Conservation (phyloP, 2,888 invertebrate genomes). For the Euzetes globulus region DNA sequence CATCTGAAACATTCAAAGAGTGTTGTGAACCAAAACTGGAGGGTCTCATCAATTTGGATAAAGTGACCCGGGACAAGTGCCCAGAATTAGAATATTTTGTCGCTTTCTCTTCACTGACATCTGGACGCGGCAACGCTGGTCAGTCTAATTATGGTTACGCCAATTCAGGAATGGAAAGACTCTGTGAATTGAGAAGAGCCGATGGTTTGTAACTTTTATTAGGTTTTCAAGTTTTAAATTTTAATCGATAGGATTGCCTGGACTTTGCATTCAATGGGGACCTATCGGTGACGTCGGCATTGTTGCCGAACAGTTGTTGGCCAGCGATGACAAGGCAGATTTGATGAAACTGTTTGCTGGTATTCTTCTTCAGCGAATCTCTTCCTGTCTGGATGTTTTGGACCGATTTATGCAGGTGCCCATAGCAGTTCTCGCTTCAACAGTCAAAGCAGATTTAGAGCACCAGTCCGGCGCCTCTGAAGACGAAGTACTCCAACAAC, state of each 20-base stretch:
- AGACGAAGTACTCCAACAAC: slow-evolving; percentile 61
- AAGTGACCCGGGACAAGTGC: slow-evolving; percentile 65
- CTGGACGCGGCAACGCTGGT: slow-evolving; percentile 91
- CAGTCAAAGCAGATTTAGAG: slow-evolving; percentile 51
- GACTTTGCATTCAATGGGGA: slow-evolving; percentile 91
- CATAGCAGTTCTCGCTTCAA: slow-evolving; percentile 57
- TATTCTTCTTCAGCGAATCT: slow-evolving; percentile 88
- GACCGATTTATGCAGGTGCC: slow-evolving; percentile 84
- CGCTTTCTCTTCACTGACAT: slow-evolving; percentile 89
- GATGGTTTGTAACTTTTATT: slow-evolving; percentile 44
- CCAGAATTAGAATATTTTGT: slow-evolving; percentile 81
- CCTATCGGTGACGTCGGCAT: slow-evolving; percentile 96
- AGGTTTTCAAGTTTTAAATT: neutral
- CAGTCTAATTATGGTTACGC: slow-evolving; percentile 94
- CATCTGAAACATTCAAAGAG: slow-evolving; percentile 66
- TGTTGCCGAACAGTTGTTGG: slow-evolving; percentile 75
- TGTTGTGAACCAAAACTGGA: slow-evolving; percentile 75
- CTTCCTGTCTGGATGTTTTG: slow-evolving; percentile 78
- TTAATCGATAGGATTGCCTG: slow-evolving; percentile 25
- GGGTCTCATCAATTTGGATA: slow-evolving; percentile 73
- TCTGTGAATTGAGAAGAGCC: slow-evolving; percentile 73
- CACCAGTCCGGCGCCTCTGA: slow-evolving; percentile 43
- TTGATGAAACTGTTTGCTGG: slow-evolving; percentile 89
- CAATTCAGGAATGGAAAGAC: slow-evolving; percentile 94
- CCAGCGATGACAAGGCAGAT: slow-evolving; percentile 59